phyloP scores from a whole-genome alignment of 2,113 vertebrate genomes.

The Ophthalmolycus amberensis region DNA sequence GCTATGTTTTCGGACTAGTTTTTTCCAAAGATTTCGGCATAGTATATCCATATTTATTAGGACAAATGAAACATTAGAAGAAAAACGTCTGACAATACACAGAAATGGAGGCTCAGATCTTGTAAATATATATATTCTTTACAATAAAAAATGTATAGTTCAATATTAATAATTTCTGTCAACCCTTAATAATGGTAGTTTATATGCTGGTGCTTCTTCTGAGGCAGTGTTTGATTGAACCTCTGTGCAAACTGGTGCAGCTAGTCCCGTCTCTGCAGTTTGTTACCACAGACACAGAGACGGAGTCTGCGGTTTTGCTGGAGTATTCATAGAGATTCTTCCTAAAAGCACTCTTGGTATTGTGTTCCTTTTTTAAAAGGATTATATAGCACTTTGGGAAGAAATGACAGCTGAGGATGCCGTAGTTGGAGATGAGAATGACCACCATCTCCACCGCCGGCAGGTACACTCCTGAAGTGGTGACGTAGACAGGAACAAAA shows the following conservation, averaged over 20 bases:
- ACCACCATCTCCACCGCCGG: constrained; percentile 91
- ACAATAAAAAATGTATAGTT: not conserved
- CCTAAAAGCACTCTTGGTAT: constrained; percentile 89
- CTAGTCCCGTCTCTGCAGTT: not conserved
- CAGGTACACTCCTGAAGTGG: constrained; percentile 87
- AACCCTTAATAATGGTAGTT: not conserved
- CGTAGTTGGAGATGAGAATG: constrained; percentile 92
- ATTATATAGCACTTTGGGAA: constrained; percentile 92
- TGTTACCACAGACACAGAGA: not conserved
- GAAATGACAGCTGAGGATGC: constrained; percentile 89
- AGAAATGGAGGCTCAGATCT: not conserved
- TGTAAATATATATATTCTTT: not conserved
- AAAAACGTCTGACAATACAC: not conserved
- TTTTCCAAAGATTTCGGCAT: not conserved
- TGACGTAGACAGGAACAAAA: constrained; percentile 89
- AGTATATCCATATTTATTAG: not conserved
- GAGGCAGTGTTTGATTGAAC: not conserved
- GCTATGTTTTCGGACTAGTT: not conserved
- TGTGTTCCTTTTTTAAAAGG: constrained; percentile 87
- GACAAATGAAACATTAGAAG: not conserved
- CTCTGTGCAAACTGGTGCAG: not conserved
- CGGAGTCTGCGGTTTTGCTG: constrained; percentile 63
- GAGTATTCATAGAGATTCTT: constrained; percentile 87
- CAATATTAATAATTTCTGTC: not conserved
- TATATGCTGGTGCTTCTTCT: constrained; percentile 54